phyloP scores from a whole-genome alignment of 2,888 invertebrate species.

The Amblyjoppa fuscipennis region DNA sequence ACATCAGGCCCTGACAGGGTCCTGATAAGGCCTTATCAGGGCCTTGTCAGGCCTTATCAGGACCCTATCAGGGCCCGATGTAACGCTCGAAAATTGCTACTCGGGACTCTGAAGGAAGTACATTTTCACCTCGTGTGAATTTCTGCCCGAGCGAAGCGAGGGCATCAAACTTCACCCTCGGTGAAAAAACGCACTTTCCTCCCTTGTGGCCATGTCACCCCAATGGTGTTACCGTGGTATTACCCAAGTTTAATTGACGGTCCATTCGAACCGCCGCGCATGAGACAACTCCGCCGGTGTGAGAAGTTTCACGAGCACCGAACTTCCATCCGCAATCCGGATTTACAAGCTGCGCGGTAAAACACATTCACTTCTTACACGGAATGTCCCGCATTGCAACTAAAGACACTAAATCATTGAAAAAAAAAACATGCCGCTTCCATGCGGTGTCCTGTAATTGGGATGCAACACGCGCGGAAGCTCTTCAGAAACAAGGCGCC shows the following conservation, averaged over 20 bases:
- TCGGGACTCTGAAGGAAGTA: too few species aligned
- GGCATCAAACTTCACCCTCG: too few species aligned
- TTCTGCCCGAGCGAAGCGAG: too few species aligned
- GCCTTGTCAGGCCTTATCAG: too few species aligned
- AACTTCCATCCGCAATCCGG: slow-evolving; percentile 17
- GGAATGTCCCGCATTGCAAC: slow-evolving; percentile 37
- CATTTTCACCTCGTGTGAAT: too few species aligned
- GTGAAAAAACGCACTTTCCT: too few species aligned
- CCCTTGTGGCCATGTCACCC: not conserved
- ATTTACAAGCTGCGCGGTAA: slow-evolving; percentile 37
- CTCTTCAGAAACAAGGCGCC: slow-evolving; percentile 33
- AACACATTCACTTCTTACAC: slow-evolving; percentile 41
- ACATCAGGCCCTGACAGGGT: too few species aligned
- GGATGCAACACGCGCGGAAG: slow-evolving; percentile 53
- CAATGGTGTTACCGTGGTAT: not conserved
- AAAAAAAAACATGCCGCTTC: not conserved
- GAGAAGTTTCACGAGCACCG: slow-evolving; percentile 63
- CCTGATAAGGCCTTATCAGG: too few species aligned
- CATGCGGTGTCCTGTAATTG: slow-evolving; percentile 61
- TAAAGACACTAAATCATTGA: slow-evolving; percentile 52
- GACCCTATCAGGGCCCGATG: too few species aligned
- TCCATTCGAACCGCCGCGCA: slow-evolving; percentile 19
- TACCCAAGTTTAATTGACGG: not conserved
- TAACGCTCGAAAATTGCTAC: too few species aligned
- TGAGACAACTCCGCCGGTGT: slow-evolving; percentile 35